Conservation (phyloP, 2,113 vertebrate species). For the Thomomys bottae region DNA sequence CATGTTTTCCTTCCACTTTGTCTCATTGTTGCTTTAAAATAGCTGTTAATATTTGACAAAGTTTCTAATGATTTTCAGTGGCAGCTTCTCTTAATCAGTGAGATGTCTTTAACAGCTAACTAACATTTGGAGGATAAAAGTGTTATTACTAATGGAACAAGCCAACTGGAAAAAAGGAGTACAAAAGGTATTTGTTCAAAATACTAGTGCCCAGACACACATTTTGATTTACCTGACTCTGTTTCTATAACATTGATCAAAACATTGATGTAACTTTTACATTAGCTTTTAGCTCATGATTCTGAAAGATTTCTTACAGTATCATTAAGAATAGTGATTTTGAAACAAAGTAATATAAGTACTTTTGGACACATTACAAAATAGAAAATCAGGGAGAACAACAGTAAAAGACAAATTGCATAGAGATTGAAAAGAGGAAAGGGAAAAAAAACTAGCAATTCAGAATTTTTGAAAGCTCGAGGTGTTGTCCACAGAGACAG, state of each 20-base stretch:
- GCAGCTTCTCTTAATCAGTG: constrained; percentile 12
- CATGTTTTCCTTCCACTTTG: too few relatives aligned
- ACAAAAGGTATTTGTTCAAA: not conserved
- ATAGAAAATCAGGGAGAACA: not conserved
- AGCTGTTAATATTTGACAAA: constrained; percentile 5
- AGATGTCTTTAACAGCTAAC: constrained; percentile 3
- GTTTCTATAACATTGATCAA: not conserved
- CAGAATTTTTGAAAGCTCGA: not conserved
- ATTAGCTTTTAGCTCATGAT: not conserved
- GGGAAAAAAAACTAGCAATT: not conserved
- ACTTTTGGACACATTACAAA: not conserved
- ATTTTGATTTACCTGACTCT: not conserved
- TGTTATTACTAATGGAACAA: not conserved
- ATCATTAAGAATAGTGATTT: not conserved
- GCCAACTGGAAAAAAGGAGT: not conserved
- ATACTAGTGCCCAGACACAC: not conserved
- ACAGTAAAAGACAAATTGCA: not conserved
- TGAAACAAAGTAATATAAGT: not conserved
- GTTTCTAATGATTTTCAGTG: not conserved
- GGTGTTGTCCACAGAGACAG: not conserved
- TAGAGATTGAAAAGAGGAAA: constrained; percentile 4
- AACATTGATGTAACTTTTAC: not conserved
- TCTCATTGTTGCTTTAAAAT: constrained; percentile 14
- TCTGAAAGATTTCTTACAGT: not conserved
- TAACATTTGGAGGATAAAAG: not conserved